Conservation (phyloP, 2,113 vertebrate genomes). For the Oreocharis arfaki region DNA sequence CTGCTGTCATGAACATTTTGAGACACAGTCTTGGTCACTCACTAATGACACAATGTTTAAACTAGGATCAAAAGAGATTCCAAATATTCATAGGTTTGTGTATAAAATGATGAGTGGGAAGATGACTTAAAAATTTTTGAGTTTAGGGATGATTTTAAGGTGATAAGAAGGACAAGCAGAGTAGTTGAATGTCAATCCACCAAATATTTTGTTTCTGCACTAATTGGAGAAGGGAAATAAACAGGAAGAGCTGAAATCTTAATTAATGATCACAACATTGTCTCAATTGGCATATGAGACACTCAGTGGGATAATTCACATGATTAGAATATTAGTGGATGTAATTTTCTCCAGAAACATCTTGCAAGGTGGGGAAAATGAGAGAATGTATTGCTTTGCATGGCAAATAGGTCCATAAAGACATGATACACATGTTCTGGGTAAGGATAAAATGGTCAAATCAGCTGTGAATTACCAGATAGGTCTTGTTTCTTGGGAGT, state of each 20-base stretch:
- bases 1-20: background rate
- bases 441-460: background rate
- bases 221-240: constrained; percentile 11
- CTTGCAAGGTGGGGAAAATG: background rate
- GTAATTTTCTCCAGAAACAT: background rate
- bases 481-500: background rate
- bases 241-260: constrained; percentile 32
- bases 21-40: background rate
- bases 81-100: background rate
- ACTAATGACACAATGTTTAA: background rate
- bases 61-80: background rate
- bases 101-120: background rate
- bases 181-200: background rate
- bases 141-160: background rate
- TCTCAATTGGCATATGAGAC: background rate
- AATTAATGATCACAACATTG: constrained; percentile 15
- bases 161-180: background rate
- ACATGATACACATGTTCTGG: background rate
- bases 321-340: constrained; percentile 6
- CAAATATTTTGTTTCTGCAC: background rate
- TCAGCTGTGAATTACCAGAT: background rate
- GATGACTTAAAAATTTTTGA: background rate
- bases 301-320: constrained; percentile 12
- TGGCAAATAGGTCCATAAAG: background rate
- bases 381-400: background rate